These are phyloP conservation scores for Conus canariensis DNA, from an alignment of 2,888 invertebrate species.

Conservation along the genomic window DNA sequence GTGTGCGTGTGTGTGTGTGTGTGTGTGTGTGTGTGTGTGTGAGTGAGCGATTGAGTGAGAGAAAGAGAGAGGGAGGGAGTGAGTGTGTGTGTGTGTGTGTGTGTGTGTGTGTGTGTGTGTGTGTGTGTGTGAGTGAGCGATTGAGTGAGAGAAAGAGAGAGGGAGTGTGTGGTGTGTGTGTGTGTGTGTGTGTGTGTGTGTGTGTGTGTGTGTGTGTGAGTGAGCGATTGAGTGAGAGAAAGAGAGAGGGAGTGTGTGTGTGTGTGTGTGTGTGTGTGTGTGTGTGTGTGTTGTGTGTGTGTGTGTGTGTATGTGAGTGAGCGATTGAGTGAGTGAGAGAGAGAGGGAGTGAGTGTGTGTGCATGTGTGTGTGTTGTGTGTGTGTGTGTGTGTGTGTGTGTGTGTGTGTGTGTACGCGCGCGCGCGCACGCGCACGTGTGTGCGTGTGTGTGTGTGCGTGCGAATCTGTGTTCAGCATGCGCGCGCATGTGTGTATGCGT, in stretches of 20 bases:
- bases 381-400: background rate
- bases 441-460: background rate
- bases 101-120: constrained; percentile 2
- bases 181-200: constrained; percentile 10
- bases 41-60: background rate
- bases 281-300: constrained; percentile 10
- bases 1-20: constrained; percentile 1
- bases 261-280: background rate
- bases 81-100: background rate
- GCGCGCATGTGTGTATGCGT: background rate
- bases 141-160: background rate
- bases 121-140: background rate
- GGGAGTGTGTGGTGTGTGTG: background rate
- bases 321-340: no score
- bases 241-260: no score
- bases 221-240: no score
- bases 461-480: background rate
- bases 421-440: background rate
- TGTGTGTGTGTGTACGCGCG: no score
- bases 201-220: background rate
- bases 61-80: no score
- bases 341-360: no score
- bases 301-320: background rate
- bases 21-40: constrained; percentile 7
- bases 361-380: background rate